phyloP scores from a whole-genome alignment of 1,140 invertebrate genomes.

The Neoseiulus cucumeris region DNA sequence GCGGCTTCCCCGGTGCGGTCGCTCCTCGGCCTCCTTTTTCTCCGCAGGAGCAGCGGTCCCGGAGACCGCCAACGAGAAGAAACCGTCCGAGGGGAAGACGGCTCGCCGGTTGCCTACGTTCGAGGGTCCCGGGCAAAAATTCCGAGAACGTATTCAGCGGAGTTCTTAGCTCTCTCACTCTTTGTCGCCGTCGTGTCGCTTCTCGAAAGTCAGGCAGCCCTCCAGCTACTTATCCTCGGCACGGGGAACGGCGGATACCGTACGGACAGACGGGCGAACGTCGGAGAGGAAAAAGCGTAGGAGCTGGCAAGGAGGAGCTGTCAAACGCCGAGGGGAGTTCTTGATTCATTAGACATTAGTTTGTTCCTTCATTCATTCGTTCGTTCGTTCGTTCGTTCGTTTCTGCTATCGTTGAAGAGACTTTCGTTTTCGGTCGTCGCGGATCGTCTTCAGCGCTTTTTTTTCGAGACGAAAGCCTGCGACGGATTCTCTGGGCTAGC shows the following conservation, averaged over 20 bases:
- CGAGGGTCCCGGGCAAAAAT: neutral
- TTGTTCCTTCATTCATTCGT: neutral
- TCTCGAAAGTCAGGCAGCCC: neutral
- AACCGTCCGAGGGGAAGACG: too few relatives aligned
- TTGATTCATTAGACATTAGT: conserved; percentile 5
- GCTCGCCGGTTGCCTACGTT: too few relatives aligned
- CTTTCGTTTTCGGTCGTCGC: too few relatives aligned
- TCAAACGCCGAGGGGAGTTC: neutral
- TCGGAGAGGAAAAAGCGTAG: neutral
- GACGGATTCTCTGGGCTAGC: too few relatives aligned
- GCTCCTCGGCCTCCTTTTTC: too few relatives aligned
- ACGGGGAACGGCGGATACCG: neutral
- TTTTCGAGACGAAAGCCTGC: too few relatives aligned
- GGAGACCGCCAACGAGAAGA: too few relatives aligned
- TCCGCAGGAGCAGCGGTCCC: too few relatives aligned
- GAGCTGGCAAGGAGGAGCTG: neutral
- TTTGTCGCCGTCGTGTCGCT: neutral
- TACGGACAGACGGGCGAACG: neutral
- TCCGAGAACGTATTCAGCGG: conserved; percentile 5
- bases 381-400: too few relatives aligned
- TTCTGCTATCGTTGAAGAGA: too few relatives aligned
- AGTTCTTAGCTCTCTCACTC: neutral
- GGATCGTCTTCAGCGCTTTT: too few relatives aligned
- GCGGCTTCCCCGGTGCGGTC: too few relatives aligned
- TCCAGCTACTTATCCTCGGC: neutral